Percentiles rank a stretch among this genome's conserved stretches.
These are phyloP conservation scores for Thalassarche chlororhynchos DNA, from an alignment of 2,113 vertebrate species.

Conservation along the genomic window DNA sequence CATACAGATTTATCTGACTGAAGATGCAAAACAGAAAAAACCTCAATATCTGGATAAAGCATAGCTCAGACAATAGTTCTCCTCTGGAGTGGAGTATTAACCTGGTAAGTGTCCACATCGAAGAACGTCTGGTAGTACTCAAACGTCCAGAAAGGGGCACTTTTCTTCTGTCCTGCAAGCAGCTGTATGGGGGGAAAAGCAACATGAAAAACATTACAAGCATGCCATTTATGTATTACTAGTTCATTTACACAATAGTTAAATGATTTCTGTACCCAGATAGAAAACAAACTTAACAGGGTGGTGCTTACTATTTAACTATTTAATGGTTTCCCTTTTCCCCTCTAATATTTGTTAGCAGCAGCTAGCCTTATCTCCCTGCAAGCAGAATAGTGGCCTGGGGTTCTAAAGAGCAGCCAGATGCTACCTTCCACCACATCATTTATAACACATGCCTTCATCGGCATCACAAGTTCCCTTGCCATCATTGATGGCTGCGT, in stretches of 20 bases:
- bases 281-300: not conserved
- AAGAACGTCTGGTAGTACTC: constrained; percentile 97
- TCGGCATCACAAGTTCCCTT: not conserved
- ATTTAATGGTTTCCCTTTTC: not conserved
- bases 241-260: not conserved
- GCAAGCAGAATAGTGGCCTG: not conserved
- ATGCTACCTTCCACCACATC: not conserved
- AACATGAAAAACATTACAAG: not conserved
- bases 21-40: not conserved
- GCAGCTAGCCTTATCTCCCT: not conserved
- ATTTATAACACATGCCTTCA: not conserved
- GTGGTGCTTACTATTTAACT: not conserved
- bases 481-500: fast-evolving
- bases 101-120: constrained; percentile 92
- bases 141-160: constrained; percentile 94
- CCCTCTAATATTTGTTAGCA: not conserved
- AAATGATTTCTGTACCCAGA: not conserved
- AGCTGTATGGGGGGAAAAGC: constrained; percentile 74
- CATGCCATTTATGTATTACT: not conserved
- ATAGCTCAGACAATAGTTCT: not conserved
- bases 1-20: not conserved
- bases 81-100: constrained; percentile 10
- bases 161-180: constrained; percentile 90
- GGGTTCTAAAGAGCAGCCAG: not conserved
- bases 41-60: not conserved